These are phyloP conservation scores for Tetranychus piercei DNA, from an alignment of 2,888 invertebrate species.

Conservation along the genomic window DNA sequence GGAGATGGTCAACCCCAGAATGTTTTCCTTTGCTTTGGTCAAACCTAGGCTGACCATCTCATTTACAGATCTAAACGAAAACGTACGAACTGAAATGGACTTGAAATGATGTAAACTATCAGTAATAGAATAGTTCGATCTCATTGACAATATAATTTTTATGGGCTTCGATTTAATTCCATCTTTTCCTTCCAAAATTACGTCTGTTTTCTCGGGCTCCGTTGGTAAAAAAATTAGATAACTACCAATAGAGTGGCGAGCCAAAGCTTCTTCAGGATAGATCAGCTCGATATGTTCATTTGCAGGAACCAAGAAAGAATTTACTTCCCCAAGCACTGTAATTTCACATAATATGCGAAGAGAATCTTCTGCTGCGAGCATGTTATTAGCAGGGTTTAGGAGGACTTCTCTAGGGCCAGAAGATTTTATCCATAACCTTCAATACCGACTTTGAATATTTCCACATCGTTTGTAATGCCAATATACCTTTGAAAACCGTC, in stretches of 20 bases:
- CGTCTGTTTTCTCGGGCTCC: neutral
- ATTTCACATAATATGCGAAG: constrained; percentile 9
- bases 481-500: constrained; percentile 2
- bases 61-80: too few relatives aligned
- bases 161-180: neutral
- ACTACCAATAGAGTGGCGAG: neutral
- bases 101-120: too few relatives aligned
- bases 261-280: neutral
- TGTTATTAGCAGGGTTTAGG: neutral
- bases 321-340: constrained; percentile 10
- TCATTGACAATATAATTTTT: neutral
- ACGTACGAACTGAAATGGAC: too few relatives aligned
- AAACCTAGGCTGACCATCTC: too few relatives aligned
- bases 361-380: constrained; percentile 8
- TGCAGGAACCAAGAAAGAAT: neutral
- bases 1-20: too few relatives aligned
- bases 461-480: neutral
- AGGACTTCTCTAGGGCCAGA: constrained; percentile 5
- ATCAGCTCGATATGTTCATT: too few relatives aligned
- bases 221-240: neutral
- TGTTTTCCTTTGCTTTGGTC: too few relatives aligned
- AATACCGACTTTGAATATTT: constrained; percentile 11
- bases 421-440: constrained; percentile 13
- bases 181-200: constrained; percentile 1
- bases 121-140: too few relatives aligned